Conservation (phyloP, 2,888 invertebrate species). For the Selenia dentaria region DNA sequence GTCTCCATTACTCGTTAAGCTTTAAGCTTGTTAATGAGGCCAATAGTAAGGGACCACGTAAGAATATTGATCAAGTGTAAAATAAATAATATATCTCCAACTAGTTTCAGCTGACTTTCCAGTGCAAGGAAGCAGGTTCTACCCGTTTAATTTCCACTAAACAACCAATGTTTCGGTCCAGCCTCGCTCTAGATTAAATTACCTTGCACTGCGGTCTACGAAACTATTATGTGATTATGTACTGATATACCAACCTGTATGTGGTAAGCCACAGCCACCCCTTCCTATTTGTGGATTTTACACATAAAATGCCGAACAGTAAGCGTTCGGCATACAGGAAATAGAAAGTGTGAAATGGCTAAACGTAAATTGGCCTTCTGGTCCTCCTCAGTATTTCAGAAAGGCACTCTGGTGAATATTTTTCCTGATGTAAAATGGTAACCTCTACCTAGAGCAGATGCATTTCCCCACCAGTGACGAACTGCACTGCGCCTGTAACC, state of each 20-base stretch:
- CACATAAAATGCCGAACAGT: too few species aligned
- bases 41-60: too few species aligned
- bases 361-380: too few species aligned
- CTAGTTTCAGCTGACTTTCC: slow-evolving; percentile 4
- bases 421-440: too few species aligned
- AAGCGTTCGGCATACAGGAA: slow-evolving; percentile 1
- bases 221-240: slow-evolving; percentile 25
- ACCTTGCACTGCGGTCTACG: slow-evolving; percentile 22
- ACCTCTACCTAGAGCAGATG: too few species aligned
- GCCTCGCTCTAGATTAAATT: slow-evolving; percentile 29
- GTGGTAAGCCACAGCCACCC: slow-evolving; percentile 29
- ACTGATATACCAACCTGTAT: slow-evolving; percentile 21
- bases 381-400: too few species aligned
- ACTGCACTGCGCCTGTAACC: too few species aligned
- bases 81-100: background rate
- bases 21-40: too few species aligned
- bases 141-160: slow-evolving; percentile 26
- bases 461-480: too few species aligned
- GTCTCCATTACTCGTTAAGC: too few species aligned
- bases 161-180: slow-evolving; percentile 25
- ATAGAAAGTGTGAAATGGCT: background rate
- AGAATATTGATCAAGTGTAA: too few species aligned
- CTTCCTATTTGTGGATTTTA: slow-evolving; percentile 31
- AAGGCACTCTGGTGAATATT: too few species aligned
- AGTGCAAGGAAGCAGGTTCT: slow-evolving; percentile 23